phyloP scores from a whole-genome alignment of 2,797 vertebrate genomes.

The Austrolebias charrua region DNA sequence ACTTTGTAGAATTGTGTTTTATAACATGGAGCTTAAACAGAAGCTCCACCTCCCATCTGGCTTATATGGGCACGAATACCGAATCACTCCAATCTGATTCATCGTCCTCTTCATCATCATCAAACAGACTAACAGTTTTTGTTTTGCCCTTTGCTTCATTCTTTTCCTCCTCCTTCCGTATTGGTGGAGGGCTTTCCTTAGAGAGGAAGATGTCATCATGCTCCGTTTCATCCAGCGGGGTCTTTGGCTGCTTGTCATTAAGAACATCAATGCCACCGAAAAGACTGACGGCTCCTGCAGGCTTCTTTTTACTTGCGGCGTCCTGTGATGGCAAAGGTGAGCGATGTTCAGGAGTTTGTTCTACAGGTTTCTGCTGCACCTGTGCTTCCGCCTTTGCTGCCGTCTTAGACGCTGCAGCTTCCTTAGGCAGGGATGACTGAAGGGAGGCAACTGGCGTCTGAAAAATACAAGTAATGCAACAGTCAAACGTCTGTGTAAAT shows the following conservation, averaged over 20 bases:
- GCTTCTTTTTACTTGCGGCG: conserved; percentile 66
- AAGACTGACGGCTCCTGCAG: conserved; percentile 71
- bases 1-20: conserved; percentile 72
- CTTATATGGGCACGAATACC: background rate
- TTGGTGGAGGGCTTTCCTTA: conserved; percentile 66
- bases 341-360: conserved; percentile 32
- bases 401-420: conserved; percentile 23
- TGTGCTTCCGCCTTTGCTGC: conserved; percentile 40
- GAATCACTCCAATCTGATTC: conserved; percentile 62
- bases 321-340: conserved; percentile 41
- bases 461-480: conserved; percentile 23
- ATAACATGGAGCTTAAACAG: conserved; percentile 34
- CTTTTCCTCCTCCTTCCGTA: conserved; percentile 70
- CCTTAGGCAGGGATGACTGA: conserved; percentile 57
- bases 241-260: conserved; percentile 61
- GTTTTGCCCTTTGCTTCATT: conserved; percentile 76
- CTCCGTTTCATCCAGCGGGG: conserved; percentile 47
- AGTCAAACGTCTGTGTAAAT: background rate
- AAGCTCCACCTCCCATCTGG: conserved; percentile 46
- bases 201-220: conserved; percentile 73
- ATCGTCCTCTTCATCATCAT: conserved; percentile 78
- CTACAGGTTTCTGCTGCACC: conserved; percentile 33
- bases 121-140: conserved; percentile 90
- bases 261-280: conserved; percentile 69
- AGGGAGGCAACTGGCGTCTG: conserved; percentile 64